Percentiles rank a stretch among this genome's conserved stretches.
Evolutionary conservation across 2,888 invertebrate genomes (phyloP).

Genomic region (Idaea biselata): DNA sequence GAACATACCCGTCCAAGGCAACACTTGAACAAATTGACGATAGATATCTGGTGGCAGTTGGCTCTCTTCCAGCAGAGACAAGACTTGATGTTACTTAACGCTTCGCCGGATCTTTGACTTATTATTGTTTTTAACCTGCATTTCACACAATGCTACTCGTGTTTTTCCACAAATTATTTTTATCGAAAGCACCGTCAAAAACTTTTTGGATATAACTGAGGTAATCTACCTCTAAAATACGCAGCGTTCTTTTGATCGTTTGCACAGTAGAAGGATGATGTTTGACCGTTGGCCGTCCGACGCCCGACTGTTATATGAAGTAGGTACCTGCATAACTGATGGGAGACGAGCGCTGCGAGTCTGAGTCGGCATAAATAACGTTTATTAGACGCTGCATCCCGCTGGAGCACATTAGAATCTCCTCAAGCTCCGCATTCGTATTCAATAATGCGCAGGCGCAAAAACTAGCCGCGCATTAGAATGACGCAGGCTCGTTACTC

Average conservation of each 20-base stretch:
- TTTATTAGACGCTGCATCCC: slow-evolving; percentile 52
- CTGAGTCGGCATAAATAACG: slow-evolving; percentile 36
- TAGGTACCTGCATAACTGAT: neutral
- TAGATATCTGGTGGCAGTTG: neutral
- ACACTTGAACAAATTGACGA: neutral
- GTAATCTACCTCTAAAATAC: neutral
- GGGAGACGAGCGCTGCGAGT: neutral
- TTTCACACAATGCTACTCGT: neutral
- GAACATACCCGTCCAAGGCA: neutral
- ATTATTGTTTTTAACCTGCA: neutral
- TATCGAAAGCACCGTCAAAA: too few species aligned
- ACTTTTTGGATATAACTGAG: neutral
- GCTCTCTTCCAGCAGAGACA: neutral
- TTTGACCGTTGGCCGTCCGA: neutral
- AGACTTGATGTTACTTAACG: neutral
- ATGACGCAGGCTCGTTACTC: slow-evolving; percentile 53
- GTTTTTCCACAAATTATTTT: neutral
- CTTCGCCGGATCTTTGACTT: neutral
- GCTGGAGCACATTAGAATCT: slow-evolving; percentile 53
- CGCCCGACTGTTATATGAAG: neutral
- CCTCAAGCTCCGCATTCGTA: slow-evolving; percentile 67
- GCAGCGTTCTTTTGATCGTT: neutral
- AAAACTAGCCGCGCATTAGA: slow-evolving; percentile 77
- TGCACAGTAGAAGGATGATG: neutral
- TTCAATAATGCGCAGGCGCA: slow-evolving; percentile 68